A percentile compares a stretch with the other conserved stretches of the same genome.
These are phyloP conservation scores for Pygocentrus nattereri DNA, from an alignment of 2,797 vertebrate genomes.

Conservation along the genomic window DNA sequence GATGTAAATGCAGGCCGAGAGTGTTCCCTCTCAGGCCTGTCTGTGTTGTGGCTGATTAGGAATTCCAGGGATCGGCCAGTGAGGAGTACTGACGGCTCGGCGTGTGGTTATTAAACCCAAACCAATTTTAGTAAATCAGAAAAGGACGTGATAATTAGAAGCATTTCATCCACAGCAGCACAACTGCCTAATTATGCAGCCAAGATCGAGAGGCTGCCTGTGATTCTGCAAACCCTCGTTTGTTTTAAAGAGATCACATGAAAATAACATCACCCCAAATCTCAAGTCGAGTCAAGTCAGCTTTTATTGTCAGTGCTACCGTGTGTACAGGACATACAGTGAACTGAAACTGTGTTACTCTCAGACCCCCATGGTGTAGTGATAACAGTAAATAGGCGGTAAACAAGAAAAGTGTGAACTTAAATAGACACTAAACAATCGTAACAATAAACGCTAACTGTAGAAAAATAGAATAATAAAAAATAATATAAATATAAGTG, in stretches of 20 bases:
- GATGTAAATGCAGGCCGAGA: background rate
- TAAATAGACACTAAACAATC: too few relatives aligned
- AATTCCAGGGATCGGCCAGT: background rate
- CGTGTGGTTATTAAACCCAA: background rate
- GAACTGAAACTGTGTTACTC: too few relatives aligned
- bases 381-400: too few relatives aligned
- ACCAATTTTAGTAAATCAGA: background rate
- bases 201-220: background rate
- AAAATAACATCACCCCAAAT: background rate
- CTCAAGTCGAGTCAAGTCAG: too few relatives aligned
- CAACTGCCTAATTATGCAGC: background rate
- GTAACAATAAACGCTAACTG: too few relatives aligned
- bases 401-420: too few relatives aligned
- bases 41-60: background rate
- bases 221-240: background rate
- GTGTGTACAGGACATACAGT: too few relatives aligned
- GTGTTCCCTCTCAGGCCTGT: background rate
- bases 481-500: too few relatives aligned
- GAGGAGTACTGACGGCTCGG: background rate
- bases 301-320: too few relatives aligned
- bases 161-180: background rate
- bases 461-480: too few relatives aligned
- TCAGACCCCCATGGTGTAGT: too few relatives aligned
- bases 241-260: background rate
- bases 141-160: conserved; percentile 9